Base-by-base conservation (phyloP, 2,888 invertebrate genomes). In the Reticulitermes lucifugus region DNA sequence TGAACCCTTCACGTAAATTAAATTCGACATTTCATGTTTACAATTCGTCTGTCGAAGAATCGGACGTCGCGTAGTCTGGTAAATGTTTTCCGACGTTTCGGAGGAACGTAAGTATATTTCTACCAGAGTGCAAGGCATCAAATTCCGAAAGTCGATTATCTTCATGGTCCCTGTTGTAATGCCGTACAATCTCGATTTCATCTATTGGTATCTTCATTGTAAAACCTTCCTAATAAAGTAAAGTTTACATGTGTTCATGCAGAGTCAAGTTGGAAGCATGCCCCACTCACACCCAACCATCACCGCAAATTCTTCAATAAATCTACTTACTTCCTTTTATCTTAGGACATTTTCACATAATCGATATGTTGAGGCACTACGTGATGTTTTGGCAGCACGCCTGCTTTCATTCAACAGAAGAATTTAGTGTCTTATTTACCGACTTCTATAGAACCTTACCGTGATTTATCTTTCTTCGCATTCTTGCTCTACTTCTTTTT, bases 371-470 rank as follows among this genome's bases (percentile, higher is more conserved):
- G 71, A 21, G 51, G 41, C 46, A 55, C 59, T 79, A 51, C 21
- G 22, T 41, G 60, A 60, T 21, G 35, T 59, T 60, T 22, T 80
- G 80, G 80, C 80, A 35, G 51, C 21, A 22, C 25, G 80, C 80
- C 80, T 59, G 29, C 1, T 21, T 80, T 60, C 80, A 59, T 80
- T 80, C 21, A 18, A 60, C 60, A 55, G 60, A 51, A 41, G 35
- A 80, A 80, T 80, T 80, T 80, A 80, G 60, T 80, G 41, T 22
- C 46, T 14, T 80, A 60, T 80, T 60, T 80, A 60, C 59, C 7
- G 41, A 55, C 1, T 35, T 60, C 60, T 25, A 29, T 41, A 59
- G 60, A 55, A 60, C 29, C 55, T 29, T 60, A 4, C 7, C 35
- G 41, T 80, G 60, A 80, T 60, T 60, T 80, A 80, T 60, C 14